Conservation (phyloP, 2,888 invertebrate species). For the Prosapia bicincta region DNA sequence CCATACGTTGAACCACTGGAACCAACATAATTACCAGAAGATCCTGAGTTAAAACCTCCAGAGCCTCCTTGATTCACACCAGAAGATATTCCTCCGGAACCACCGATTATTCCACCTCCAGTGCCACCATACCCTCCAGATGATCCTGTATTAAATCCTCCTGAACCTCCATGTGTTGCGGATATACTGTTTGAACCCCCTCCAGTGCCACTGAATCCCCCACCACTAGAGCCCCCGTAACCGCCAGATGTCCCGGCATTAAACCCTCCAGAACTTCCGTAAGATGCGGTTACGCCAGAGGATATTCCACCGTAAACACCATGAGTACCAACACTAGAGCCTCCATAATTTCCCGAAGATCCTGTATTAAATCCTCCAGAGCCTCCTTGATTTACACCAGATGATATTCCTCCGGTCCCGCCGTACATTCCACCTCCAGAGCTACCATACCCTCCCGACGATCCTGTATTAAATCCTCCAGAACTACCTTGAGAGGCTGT, state of each 20-base stretch:
- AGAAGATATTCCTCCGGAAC: neutral
- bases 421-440: neutral
- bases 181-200: neutral
- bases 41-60: neutral
- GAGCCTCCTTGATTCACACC: neutral
- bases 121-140: neutral
- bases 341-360: neutral
- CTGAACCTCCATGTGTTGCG: neutral
- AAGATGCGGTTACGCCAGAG: neutral
- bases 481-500: neutral
- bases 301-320: neutral
- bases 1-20: neutral
- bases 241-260: neutral
- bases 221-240: slow-evolving; percentile 1
- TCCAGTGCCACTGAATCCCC: neutral
- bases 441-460: neutral
- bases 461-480: neutral
- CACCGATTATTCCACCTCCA: neutral
- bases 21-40: neutral
- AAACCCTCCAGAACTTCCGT: slow-evolving; percentile 14
- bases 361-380: slow-evolving; percentile 4
- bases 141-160: neutral
- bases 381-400: neutral
- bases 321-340: neutral
- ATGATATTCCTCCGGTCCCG: neutral